These are phyloP conservation scores for Callimico goeldii DNA, from an alignment of 2,797 vertebrate species.

Conservation along the genomic window DNA sequence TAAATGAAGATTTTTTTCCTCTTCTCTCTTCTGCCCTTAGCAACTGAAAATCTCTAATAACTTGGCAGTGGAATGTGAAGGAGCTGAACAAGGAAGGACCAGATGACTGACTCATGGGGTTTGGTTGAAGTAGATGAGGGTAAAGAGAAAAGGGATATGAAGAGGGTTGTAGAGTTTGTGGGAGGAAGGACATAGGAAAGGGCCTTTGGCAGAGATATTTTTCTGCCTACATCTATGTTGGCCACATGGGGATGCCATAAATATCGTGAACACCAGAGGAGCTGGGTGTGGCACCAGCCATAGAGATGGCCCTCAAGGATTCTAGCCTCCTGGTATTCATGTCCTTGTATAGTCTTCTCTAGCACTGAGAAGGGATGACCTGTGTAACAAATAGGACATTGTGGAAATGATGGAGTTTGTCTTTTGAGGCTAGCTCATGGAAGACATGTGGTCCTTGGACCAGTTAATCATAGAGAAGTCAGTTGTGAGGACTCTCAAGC, in stretches of 20 bases:
- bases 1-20: not conserved
- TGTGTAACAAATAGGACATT: not conserved
- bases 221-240: not conserved
- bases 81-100: not conserved
- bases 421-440: not conserved
- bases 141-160: not conserved
- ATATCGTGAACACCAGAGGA: not conserved
- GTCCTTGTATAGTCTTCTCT: not conserved
- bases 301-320: not conserved
- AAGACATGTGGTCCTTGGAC: not conserved
- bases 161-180: not conserved
- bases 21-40: not conserved
- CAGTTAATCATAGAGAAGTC: not conserved
- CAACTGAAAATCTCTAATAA: not conserved
- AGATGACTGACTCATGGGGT: not conserved
- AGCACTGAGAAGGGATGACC: not conserved
- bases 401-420: not conserved
- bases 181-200: not conserved
- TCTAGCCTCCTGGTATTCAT: not conserved
- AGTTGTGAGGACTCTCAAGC: not conserved
- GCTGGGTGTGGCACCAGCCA: not conserved
- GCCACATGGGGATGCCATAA: not conserved
- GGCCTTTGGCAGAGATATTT: not conserved
- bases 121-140: not conserved
- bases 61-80: not conserved